A percentile compares a stretch with the other conserved stretches of the same genome.
phyloP scores from a whole-genome alignment of 1,140 invertebrate genomes.

The Samia ricini region DNA sequence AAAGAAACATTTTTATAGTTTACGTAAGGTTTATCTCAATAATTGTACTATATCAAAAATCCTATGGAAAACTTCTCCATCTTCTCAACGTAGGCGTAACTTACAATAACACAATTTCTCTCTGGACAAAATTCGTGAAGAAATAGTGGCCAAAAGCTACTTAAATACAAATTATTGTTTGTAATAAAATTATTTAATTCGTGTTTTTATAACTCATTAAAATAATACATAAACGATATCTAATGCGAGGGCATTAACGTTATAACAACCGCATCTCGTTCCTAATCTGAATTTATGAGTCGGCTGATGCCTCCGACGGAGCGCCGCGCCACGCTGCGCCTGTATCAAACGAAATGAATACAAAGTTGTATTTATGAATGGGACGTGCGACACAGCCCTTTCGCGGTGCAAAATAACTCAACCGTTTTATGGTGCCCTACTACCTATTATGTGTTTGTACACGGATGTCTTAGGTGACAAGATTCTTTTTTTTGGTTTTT shows the following conservation, averaged over 20 bases:
- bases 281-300: slow-evolving; percentile 28
- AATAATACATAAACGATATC: not conserved
- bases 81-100: too few relatives aligned
- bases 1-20: too few relatives aligned
- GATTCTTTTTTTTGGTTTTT: too few relatives aligned
- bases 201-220: not conserved
- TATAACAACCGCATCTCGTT: slow-evolving; percentile 9
- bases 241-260: slow-evolving; percentile 2
- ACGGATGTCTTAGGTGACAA: too few relatives aligned
- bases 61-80: too few relatives aligned
- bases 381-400: slow-evolving; percentile 12
- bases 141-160: not conserved
- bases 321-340: too few relatives aligned
- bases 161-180: not conserved
- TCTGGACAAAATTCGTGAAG: too few relatives aligned
- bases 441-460: slow-evolving; percentile 36
- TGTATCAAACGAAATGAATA: slow-evolving; percentile 27
- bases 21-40: too few relatives aligned
- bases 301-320: slow-evolving; percentile 20
- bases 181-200: not conserved
- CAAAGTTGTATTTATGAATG: slow-evolving; percentile 26
- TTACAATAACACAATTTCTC: too few relatives aligned
- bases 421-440: slow-evolving; percentile 2
- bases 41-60: too few relatives aligned
- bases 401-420: slow-evolving; percentile 5